phyloP scores from a whole-genome alignment of 2,113 vertebrate species.

The Hydropotes inermis region DNA sequence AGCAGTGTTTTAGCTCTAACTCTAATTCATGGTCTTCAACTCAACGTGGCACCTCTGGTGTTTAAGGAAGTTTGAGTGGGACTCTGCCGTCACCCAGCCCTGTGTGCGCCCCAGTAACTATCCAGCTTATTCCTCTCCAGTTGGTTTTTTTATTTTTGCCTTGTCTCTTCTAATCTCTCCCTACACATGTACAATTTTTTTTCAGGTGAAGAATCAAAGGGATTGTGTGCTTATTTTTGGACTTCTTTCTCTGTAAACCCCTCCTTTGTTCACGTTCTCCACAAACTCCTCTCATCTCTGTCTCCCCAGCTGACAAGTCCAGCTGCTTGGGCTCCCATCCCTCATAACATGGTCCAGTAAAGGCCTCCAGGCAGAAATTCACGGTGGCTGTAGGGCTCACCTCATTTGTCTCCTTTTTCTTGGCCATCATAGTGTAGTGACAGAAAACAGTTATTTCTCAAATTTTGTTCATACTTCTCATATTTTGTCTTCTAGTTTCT shows the following conservation, averaged over 20 bases:
- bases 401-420: neutral
- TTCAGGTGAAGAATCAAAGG: neutral
- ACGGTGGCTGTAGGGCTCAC: no score
- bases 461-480: neutral
- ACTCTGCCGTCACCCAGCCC: neutral
- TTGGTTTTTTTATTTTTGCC: neutral
- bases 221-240: neutral
- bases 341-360: neutral
- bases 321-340: neutral
- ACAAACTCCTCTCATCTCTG: neutral
- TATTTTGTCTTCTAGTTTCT: no score
- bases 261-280: neutral
- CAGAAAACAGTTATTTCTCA: neutral
- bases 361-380: neutral
- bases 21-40: neutral
- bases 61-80: neutral
- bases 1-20: neutral
- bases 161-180: neutral
- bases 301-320: neutral
- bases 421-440: neutral
- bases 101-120: no score
- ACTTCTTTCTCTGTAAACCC: neutral
- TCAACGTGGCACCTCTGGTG: neutral
- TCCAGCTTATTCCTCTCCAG: neutral
- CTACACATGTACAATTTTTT: rapidly evolving